phyloP scores from a whole-genome alignment of 2,888 invertebrate species.

The Aleiodes leptofemur region DNA sequence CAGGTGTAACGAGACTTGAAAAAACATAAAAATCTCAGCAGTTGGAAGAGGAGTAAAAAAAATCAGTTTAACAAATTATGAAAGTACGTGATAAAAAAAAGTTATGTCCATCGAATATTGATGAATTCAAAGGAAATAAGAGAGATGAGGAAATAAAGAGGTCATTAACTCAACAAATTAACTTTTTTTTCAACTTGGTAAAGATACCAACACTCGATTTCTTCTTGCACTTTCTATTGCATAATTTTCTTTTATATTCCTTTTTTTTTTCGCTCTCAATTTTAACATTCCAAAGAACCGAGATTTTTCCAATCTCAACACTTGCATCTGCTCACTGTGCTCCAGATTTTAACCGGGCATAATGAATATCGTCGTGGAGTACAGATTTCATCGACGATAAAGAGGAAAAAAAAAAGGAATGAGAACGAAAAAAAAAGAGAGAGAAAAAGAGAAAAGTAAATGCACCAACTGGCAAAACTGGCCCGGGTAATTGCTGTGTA shows the following conservation, averaged over 20 bases:
- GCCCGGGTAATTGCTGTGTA: conserved; percentile 39
- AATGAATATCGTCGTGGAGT: conserved; percentile 25
- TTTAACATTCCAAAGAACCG: conserved; percentile 12
- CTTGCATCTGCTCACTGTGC: conserved; percentile 25
- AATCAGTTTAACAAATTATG: background rate
- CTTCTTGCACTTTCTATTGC: conserved; percentile 1
- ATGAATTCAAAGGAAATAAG: conserved; percentile 8
- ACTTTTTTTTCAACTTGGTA: background rate
- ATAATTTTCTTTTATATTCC: background rate
- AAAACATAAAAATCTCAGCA: conserved; percentile 16
- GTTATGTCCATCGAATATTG: conserved; percentile 13
- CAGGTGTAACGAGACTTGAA: conserved; percentile 11
- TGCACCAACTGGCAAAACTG: conserved; percentile 41
- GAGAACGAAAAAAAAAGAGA: conserved; percentile 56
- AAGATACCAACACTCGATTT: background rate
- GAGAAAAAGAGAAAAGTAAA: conserved; percentile 43
- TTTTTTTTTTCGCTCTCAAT: background rate
- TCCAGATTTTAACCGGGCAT: conserved; percentile 20
- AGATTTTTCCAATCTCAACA: conserved; percentile 30
- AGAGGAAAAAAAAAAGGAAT: conserved; percentile 48
- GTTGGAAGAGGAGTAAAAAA: background rate
- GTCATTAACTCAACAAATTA: background rate
- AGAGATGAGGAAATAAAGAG: conserved; percentile 28
- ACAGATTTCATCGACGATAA: conserved; percentile 49
- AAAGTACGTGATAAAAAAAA: conserved; percentile 27